Conservation (phyloP, 2,888 invertebrate species). For the Cremastinae sp. region DNA sequence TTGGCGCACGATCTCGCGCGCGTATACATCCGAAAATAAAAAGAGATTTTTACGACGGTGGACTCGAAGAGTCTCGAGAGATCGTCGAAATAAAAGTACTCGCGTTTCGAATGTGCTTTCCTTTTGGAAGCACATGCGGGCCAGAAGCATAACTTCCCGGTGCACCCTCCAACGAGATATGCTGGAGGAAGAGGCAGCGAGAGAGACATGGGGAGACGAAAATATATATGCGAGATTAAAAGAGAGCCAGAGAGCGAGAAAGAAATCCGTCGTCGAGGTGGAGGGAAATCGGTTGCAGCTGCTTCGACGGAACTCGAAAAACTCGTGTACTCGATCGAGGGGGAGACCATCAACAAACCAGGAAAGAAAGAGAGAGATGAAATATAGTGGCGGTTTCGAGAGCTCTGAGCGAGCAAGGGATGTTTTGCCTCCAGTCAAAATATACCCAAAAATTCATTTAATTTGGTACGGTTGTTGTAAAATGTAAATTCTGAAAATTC, state of each 20-base stretch:
- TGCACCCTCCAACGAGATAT: conserved; percentile 16
- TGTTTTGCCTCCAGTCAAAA: conserved; percentile 12
- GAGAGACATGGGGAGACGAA: conserved; percentile 8
- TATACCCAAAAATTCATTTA: conserved; percentile 1
- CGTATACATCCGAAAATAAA: too few species aligned
- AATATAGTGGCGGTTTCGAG: conserved; percentile 20
- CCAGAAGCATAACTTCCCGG: conserved; percentile 48
- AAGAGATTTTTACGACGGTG: too few species aligned
- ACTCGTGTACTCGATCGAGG: conserved; percentile 45
- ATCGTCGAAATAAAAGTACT: conserved; percentile 11
- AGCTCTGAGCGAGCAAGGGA: conserved; percentile 15
- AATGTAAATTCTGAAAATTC: too few species aligned
- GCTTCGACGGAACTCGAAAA: conserved; percentile 52
- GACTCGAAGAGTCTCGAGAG: neutral
- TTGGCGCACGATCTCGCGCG: too few species aligned
- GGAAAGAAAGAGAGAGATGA: conserved; percentile 28
- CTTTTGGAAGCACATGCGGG: conserved; percentile 48
- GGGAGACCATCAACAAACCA: conserved; percentile 22
- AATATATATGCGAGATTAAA: conserved; percentile 5
- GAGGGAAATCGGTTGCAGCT: conserved; percentile 57
- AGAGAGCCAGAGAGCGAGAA: too few species aligned
- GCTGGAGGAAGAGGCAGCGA: conserved; percentile 18
- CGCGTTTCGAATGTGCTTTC: conserved; percentile 4
- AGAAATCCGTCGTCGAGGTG: neutral
- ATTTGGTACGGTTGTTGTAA: too few species aligned